phyloP scores from a whole-genome alignment of 2,888 invertebrate genomes.

The Stenodema calcarata region DNA sequence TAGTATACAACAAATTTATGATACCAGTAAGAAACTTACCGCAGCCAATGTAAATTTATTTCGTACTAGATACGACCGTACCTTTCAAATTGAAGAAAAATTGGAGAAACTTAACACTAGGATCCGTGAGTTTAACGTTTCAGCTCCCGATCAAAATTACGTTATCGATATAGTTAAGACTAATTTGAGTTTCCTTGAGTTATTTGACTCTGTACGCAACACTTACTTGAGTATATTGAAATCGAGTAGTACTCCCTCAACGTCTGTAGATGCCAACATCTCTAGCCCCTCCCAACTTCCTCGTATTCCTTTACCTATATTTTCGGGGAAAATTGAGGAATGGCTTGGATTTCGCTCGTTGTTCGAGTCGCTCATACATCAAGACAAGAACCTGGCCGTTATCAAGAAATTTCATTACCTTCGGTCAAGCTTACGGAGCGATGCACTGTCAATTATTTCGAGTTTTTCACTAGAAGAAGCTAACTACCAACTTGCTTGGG shows the following conservation, averaged over 20 bases:
- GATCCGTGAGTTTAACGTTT: background rate
- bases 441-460: slow-evolving; percentile 28
- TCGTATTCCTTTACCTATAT: slow-evolving; percentile 14
- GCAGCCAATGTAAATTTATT: background rate
- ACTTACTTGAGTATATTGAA: background rate
- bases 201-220: background rate
- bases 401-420: slow-evolving; percentile 42
- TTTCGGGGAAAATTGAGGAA: slow-evolving; percentile 30
- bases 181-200: background rate
- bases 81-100: background rate
- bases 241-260: background rate
- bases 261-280: background rate
- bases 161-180: background rate
- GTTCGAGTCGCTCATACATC: slow-evolving; percentile 30
- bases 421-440: background rate
- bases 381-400: background rate
- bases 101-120: background rate
- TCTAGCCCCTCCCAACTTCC: background rate
- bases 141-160: background rate
- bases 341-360: slow-evolving; percentile 13
- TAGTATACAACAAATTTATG: background rate
- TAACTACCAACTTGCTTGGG: background rate
- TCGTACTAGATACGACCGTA: slow-evolving; percentile 1
- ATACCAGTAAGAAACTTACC: background rate
- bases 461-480: background rate